phyloP scores from a whole-genome alignment of 2,797 vertebrate species.

The Poeciliopsis paucimaculata region DNA sequence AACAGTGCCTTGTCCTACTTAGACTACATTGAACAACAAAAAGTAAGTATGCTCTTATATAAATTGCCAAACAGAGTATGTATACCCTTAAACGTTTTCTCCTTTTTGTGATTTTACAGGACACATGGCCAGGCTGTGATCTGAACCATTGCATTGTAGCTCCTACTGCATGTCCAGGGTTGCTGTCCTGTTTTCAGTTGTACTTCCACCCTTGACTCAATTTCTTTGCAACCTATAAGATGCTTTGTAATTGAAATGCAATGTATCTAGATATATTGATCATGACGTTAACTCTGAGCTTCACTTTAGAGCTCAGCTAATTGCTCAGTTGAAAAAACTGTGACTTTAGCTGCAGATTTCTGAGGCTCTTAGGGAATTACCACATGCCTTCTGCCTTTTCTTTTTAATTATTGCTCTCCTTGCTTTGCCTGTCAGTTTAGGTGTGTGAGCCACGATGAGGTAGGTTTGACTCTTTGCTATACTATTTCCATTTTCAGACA shows the following conservation, averaged over 20 bases:
- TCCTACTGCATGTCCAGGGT: background rate
- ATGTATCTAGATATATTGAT: background rate
- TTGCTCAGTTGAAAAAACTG: background rate
- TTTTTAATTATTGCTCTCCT: background rate
- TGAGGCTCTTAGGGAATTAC: background rate
- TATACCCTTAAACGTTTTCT: background rate
- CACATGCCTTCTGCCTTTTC: background rate
- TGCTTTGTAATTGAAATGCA: background rate
- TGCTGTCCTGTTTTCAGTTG: background rate
- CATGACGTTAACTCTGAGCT: background rate
- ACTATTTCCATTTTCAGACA: background rate
- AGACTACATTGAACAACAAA: constrained; percentile 9
- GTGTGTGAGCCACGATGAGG: background rate
- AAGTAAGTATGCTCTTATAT: background rate
- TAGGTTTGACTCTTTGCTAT: background rate
- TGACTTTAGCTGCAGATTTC: background rate
- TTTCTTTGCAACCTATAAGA: background rate
- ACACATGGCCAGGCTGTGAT: background rate
- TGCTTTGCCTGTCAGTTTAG: background rate
- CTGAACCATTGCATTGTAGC: background rate
- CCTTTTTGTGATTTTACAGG: background rate
- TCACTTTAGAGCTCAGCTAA: background rate
- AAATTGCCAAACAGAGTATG: background rate
- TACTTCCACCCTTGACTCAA: background rate
- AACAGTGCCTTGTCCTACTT: constrained; percentile 1